Conservation (phyloP, 2,888 invertebrate genomes). For the Tuta absoluta region DNA sequence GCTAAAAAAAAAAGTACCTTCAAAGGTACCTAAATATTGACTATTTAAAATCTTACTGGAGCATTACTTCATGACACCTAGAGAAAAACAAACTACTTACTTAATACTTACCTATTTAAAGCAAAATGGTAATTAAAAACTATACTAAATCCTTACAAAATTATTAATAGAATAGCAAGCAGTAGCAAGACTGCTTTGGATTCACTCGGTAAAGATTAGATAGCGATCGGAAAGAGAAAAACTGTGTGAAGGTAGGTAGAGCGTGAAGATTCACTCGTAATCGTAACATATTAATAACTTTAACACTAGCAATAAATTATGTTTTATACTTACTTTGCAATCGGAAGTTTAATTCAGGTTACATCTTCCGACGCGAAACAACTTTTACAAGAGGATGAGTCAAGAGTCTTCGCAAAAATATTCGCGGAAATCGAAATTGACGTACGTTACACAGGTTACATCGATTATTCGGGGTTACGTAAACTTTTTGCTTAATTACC, state of each 20-base stretch:
- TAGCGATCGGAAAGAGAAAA: constrained; percentile 1
- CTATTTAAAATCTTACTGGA: no score
- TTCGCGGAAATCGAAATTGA: constrained; percentile 63
- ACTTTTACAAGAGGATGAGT: constrained; percentile 6
- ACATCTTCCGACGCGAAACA: neutral
- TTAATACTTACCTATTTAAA: no score
- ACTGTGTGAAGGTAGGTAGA: neutral
- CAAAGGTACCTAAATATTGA: no score
- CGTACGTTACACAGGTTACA: constrained; percentile 75
- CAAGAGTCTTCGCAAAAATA: constrained; percentile 35
- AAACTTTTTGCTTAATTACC: constrained; percentile 75
- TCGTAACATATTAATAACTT: neutral
- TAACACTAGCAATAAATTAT: neutral
- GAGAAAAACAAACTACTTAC: no score
- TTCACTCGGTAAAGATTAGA: neutral
- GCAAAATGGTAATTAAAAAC: no score
- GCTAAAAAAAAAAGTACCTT: no score
- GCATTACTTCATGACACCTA: no score
- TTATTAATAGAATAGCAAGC: neutral
- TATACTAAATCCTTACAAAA: neutral
- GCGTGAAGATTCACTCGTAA: neutral
- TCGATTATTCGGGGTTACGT: constrained; percentile 65
- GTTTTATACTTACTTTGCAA: neutral
- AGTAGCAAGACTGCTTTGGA: neutral
- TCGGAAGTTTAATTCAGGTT: constrained; percentile 13